Evolutionary conservation across 2,797 vertebrate genomes (phyloP), one percentile per base, ranked within the genome.

Genomic region (Nyctibius grandis): DNA sequence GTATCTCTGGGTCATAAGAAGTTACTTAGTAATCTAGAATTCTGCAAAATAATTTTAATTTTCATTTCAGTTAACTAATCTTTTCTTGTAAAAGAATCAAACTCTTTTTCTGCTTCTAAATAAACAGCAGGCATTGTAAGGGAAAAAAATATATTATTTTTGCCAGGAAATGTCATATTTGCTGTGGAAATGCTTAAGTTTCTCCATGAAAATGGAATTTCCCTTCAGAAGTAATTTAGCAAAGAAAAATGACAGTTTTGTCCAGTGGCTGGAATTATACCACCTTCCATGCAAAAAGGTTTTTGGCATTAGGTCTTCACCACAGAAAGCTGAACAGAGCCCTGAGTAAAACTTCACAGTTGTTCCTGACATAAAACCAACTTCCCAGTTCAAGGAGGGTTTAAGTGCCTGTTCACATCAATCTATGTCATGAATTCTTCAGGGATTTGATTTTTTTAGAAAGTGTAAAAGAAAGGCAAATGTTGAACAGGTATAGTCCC

Each of bases 121-220:
- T 77, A 53, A 92, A 51, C 34, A 85, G 80, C 69, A 67, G 44
- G 11, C 48, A 50, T 9, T 28, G 59, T 51, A 50, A 85, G 51
- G 86, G 59, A 12, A 79, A 92, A 95, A 95, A 90, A n/a, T 3
- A 47, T 5, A n/a, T 48, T 47, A 9, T 86, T 92, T 90, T 94
- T 57, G 67, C 91, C 90, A 96, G 89, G 85, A 96, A 97, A 94
- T 93, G 77, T 92, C 76, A 59, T 78, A 56, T 93, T 88, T 92
- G 60, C 91, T 92, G 77, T 96, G 94, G 96, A 95, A 96, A 93
- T 88, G 72, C 65, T 85, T 85, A 88, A 80, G 78, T 85, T 95
- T 95, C 90, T 95, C 93, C 75, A 36, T 83, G 90, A 87, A 96
- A 96, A 87, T 83, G 88, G 88, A 96, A 87, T 91, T 96, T 96